Conservation (phyloP, 2,113 vertebrate genomes). For the Serinus canaria region DNA sequence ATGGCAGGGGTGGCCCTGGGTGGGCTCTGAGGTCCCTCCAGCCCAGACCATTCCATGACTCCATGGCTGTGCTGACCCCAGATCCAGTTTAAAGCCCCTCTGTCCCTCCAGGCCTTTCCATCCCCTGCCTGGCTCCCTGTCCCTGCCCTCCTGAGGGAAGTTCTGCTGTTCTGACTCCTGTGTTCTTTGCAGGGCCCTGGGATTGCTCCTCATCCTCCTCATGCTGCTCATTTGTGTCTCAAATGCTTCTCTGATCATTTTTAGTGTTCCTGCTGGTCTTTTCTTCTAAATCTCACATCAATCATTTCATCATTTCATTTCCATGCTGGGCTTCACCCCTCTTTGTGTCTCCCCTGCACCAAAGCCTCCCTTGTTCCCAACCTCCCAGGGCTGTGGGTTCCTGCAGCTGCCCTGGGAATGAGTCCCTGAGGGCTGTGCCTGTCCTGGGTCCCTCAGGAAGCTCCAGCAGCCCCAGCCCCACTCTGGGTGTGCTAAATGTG, state of each 20-base stretch:
- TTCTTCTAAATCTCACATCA: not conserved
- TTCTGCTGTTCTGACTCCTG: not conserved
- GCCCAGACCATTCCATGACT: fast-evolving
- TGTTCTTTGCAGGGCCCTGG: not conserved
- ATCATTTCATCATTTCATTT: not conserved
- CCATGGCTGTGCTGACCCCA: not conserved
- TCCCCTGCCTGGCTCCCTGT: not conserved
- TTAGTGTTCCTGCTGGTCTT: not conserved
- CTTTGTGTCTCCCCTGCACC: not conserved
- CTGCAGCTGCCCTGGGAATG: not conserved
- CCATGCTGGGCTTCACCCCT: not conserved
- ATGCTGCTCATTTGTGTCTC: not conserved
- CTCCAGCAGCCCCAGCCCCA: not conserved
- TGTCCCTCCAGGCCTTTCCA: not conserved
- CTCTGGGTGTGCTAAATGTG: fast-evolving
- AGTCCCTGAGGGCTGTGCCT: not conserved
- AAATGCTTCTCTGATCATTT: not conserved
- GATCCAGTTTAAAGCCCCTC: not conserved
- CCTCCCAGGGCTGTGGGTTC: not conserved
- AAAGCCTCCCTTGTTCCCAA: not conserved
- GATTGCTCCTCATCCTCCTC: not conserved
- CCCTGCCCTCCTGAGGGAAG: not conserved
- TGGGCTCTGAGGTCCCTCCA: fast-evolving
- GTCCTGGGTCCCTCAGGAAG: not conserved
- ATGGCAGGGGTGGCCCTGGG: not conserved